Evolutionary conservation across 2,888 invertebrate genomes (phyloP).

Genomic region (Chydorus sphaericus): DNA sequence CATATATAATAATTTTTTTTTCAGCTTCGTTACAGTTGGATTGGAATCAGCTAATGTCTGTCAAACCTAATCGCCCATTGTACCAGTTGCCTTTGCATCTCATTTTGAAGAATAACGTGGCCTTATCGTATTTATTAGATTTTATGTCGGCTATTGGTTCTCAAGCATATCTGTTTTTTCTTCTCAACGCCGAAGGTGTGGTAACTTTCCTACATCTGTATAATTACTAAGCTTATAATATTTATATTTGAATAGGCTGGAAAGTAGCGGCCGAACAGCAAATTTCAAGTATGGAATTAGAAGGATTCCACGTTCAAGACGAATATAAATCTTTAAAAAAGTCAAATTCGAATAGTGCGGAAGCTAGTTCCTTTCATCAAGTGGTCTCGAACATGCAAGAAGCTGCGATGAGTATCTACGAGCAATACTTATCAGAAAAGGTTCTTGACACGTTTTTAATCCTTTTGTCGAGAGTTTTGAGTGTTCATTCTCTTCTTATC

Average conservation of each 20-base stretch:
- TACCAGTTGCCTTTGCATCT: constrained; percentile 51
- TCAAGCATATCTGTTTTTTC: constrained; percentile 58
- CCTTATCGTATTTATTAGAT: constrained; percentile 60
- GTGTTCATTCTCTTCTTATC: background rate
- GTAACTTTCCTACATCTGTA: constrained; percentile 15
- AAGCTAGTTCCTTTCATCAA: constrained; percentile 26
- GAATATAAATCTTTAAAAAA: constrained; percentile 16
- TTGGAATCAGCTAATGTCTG: constrained; percentile 1
- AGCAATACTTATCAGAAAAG: constrained; percentile 60
- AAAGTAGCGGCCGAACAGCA: constrained; percentile 55
- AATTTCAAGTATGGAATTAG: constrained; percentile 27
- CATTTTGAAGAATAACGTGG: constrained; percentile 58
- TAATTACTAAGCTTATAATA: background rate
- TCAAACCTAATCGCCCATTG: constrained; percentile 22
- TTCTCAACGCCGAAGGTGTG: constrained; percentile 56
- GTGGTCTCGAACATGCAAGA: constrained; percentile 37
- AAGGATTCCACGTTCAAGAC: constrained; percentile 15
- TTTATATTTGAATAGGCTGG: constrained; percentile 34
- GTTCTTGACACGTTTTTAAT: constrained; percentile 23
- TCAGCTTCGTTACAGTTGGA: constrained; percentile 4
- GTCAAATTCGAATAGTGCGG: constrained; percentile 29
- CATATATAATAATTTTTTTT: background rate
- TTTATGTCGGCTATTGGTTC: constrained; percentile 53
- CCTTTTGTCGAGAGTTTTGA: background rate
- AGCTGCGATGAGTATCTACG: constrained; percentile 55